These are phyloP conservation scores for Cepaea nemoralis DNA, from an alignment of 1,140 invertebrate genomes.

Conservation along the genomic window DNA sequence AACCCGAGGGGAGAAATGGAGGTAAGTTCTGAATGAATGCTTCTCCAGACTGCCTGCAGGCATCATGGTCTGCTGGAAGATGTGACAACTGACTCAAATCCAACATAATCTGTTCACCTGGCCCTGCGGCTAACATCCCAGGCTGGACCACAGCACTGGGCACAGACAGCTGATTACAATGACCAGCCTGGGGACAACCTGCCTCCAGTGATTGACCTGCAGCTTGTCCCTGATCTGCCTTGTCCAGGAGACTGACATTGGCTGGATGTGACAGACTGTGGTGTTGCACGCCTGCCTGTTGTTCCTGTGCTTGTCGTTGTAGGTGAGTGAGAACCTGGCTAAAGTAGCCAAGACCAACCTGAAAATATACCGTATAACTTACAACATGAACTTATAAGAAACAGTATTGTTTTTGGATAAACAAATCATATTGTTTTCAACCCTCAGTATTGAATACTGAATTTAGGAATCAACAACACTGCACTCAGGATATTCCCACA, in stretches of 20 bases:
- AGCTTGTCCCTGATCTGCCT: background rate
- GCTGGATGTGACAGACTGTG: background rate
- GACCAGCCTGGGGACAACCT: conserved; percentile 53
- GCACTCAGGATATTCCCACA: no score
- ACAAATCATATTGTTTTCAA: no score
- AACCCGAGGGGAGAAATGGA: background rate
- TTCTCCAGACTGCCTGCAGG: background rate
- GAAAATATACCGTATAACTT: background rate
- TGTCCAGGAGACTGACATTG: background rate
- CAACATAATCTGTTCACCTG: background rate
- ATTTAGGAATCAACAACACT: no score
- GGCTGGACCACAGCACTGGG: background rate
- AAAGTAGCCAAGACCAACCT: conserved; percentile 6
- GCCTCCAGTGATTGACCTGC: conserved; percentile 51
- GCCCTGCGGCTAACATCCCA: background rate
- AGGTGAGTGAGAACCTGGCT: conserved; percentile 12
- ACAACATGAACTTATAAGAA: no score
- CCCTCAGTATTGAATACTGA: no score
- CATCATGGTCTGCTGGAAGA: background rate
- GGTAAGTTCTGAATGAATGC: background rate
- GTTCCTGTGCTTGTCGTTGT: background rate
- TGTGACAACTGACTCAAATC: background rate
- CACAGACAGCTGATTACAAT: conserved; percentile 79
- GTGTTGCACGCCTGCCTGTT: background rate
- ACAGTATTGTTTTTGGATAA: no score